Percentiles rank a stretch among this genome's conserved stretches.
Evolutionary conservation across 2,797 vertebrate genomes (phyloP).

Genomic region (Sebastes kiyomatsui): DNA sequence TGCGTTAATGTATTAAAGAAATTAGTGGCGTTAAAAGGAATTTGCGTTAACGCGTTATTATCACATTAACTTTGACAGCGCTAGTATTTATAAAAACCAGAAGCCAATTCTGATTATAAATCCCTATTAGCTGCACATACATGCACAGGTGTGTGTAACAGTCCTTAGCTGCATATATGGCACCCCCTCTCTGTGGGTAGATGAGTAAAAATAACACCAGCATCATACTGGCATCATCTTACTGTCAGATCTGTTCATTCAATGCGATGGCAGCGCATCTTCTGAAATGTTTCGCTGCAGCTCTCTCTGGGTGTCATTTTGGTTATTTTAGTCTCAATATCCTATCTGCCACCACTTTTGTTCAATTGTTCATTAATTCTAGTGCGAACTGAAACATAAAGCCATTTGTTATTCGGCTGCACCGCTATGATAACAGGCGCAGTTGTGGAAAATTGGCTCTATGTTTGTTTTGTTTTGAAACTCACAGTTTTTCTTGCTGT

Average conservation of each 20-base stretch:
- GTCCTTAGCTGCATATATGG: neutral
- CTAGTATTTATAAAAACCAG: neutral
- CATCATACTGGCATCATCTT: neutral
- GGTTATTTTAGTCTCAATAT: neutral
- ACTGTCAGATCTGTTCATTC: neutral
- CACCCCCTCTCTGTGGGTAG: neutral
- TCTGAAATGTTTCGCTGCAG: neutral
- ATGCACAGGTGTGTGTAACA: neutral
- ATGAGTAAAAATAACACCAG: conserved; percentile 2
- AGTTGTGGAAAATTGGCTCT: neutral
- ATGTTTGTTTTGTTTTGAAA: conserved; percentile 7
- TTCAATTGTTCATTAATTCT: conserved; percentile 3
- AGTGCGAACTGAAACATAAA: neutral
- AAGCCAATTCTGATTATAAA: neutral
- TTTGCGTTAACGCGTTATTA: no score
- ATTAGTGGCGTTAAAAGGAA: no score
- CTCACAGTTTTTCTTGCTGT: neutral
- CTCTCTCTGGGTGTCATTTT: neutral
- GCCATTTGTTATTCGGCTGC: neutral
- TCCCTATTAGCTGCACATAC: neutral
- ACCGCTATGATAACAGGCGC: conserved; percentile 9
- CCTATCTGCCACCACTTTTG: conserved; percentile 5
- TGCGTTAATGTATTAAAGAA: no score
- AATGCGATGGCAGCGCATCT: neutral
- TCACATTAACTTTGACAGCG: no score